Conservation (phyloP, 2,797 vertebrate genomes). For the Tapera naevia region DNA sequence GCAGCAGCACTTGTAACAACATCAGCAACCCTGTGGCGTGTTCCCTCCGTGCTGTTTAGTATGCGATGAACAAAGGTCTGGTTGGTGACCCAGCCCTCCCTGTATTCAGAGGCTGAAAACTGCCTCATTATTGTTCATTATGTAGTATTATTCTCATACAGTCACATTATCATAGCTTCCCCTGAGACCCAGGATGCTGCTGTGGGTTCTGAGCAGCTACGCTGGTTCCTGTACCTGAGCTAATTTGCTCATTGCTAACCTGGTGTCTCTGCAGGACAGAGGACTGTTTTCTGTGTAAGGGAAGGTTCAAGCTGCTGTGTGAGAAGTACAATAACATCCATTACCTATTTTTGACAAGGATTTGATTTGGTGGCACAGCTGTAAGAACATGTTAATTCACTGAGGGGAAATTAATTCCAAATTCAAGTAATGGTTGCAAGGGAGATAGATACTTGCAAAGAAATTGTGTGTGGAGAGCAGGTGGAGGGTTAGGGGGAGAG, state of each 20-base stretch:
- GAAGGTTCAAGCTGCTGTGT: neutral
- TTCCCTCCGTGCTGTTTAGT: slow-evolving; percentile 32
- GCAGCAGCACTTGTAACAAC: slow-evolving; percentile 11
- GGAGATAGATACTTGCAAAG: neutral
- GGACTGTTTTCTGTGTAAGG: neutral
- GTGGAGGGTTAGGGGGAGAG: neutral
- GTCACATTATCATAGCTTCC: slow-evolving; percentile 62
- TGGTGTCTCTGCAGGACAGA: slow-evolving; percentile 3
- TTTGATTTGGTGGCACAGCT: neutral
- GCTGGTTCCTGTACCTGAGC: slow-evolving; percentile 22
- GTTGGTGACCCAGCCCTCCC: slow-evolving; percentile 56
- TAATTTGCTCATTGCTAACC: slow-evolving; percentile 48
- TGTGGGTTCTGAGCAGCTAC: slow-evolving; percentile 17
- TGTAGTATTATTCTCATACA: slow-evolving; percentile 60
- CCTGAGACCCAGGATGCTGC: slow-evolving; percentile 44
- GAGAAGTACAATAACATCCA: neutral
- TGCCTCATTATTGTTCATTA: slow-evolving; percentile 69
- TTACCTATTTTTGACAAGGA: neutral
- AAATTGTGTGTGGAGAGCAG: neutral
- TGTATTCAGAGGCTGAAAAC: slow-evolving; percentile 56
- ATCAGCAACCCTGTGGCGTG: slow-evolving; percentile 12
- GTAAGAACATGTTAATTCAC: neutral
- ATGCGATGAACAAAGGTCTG: slow-evolving; percentile 46
- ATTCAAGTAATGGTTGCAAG: neutral
- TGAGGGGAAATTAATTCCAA: neutral